Conservation (phyloP, 2,888 invertebrate genomes). For the Cryptus armator region DNA sequence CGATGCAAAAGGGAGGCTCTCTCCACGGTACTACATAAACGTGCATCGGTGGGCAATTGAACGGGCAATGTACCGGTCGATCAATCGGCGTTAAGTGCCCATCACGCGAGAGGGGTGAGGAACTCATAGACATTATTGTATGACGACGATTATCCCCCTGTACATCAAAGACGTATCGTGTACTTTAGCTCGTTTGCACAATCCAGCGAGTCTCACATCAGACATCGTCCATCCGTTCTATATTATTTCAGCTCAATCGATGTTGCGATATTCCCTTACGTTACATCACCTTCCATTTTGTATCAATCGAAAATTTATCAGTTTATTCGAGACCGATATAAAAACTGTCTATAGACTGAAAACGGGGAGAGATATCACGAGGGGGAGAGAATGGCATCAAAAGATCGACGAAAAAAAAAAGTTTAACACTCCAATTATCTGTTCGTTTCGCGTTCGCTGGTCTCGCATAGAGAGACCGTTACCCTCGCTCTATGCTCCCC, state of each 20-base stretch:
- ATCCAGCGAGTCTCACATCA: background rate
- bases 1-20: constrained; percentile 14
- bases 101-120: constrained; percentile 70
- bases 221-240: background rate
- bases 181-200: constrained; percentile 6
- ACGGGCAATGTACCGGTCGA: constrained; percentile 70
- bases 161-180: constrained; percentile 17
- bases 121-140: constrained; percentile 61
- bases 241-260: background rate
- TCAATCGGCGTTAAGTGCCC: constrained; percentile 75
- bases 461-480: background rate
- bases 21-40: constrained; percentile 34
- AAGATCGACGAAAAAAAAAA: constrained; percentile 31
- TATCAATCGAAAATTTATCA: constrained; percentile 52
- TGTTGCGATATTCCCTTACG: background rate
- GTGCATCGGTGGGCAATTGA: constrained; percentile 70
- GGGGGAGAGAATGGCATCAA: constrained; percentile 4
- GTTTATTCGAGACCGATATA: constrained; percentile 9
- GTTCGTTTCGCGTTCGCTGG: constrained; percentile 30
- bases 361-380: background rate
- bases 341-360: background rate
- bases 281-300: background rate
- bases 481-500: background rate
- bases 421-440: constrained; percentile 47
- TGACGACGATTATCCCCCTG: constrained; percentile 50